A percentile compares a stretch with the other conserved stretches of the same genome.
Evolutionary conservation across 2,113 vertebrate species (phyloP).

Genomic region (Heptranchias perlo): DNA sequence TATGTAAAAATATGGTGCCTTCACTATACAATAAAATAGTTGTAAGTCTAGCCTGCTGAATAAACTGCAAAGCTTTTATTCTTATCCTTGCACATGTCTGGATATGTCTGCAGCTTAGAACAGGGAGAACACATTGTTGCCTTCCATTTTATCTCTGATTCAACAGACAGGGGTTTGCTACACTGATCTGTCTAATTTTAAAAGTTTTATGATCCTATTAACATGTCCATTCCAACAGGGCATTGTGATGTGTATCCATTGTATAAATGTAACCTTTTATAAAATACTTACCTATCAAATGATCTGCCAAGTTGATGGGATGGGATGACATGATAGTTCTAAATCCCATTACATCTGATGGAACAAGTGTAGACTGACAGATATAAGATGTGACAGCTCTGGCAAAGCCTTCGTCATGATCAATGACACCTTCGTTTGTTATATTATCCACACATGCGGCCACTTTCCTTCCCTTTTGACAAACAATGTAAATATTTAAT

Average conservation of each 20-base stretch:
- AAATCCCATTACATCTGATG: conserved; percentile 70
- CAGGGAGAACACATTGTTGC: neutral
- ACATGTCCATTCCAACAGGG: neutral
- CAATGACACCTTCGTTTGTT: conserved; percentile 60
- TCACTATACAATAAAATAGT: neutral
- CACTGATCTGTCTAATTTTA: neutral
- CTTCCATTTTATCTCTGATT: neutral
- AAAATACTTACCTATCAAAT: conserved; percentile 66
- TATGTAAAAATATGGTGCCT: neutral
- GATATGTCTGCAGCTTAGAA: neutral
- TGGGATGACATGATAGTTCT: conserved; percentile 71
- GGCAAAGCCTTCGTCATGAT: conserved; percentile 44
- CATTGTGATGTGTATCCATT: neutral
- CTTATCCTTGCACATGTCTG: neutral
- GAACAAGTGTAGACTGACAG: conserved; percentile 77
- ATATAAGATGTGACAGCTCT: conserved; percentile 63
- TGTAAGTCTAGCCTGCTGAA: neutral
- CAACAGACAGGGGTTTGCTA: neutral
- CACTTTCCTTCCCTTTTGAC: conserved; percentile 57
- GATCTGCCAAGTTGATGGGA: conserved; percentile 75
- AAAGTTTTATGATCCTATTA: neutral
- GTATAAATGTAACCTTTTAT: neutral
- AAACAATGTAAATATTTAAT: neutral
- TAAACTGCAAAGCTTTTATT: neutral
- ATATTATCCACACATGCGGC: conserved; percentile 76